Percentiles rank a stretch among this genome's conserved stretches.
These are phyloP conservation scores for Drosophila elegans DNA, from an alignment of 1,140 invertebrate species.

Conservation along the genomic window DNA sequence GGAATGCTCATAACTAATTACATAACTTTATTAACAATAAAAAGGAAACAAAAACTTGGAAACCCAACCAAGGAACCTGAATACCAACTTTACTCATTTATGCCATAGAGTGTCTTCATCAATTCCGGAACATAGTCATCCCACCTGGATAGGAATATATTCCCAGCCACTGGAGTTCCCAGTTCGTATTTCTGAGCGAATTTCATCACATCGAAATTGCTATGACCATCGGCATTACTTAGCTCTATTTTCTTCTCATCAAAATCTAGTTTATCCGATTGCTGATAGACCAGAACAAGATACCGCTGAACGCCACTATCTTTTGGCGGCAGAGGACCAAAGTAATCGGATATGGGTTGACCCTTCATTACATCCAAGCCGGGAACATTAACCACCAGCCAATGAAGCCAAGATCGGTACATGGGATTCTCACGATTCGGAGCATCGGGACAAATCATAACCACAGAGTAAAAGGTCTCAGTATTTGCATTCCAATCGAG, in stretches of 20 bases:
- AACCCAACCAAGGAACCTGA: constrained; percentile 20
- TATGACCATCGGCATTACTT: constrained; percentile 89
- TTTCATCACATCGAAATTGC: constrained; percentile 90
- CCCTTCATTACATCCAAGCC: constrained; percentile 90
- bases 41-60: not conserved
- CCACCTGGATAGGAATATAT: constrained; percentile 94
- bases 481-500: constrained; percentile 88
- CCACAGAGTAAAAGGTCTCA: constrained; percentile 89
- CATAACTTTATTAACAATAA: constrained; percentile 11
- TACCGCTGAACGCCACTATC: constrained; percentile 95
- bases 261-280: constrained; percentile 84
- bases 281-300: constrained; percentile 94
- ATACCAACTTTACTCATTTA: constrained; percentile 34
- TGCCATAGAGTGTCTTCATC: constrained; percentile 60
- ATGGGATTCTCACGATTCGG: constrained; percentile 91
- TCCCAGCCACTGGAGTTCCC: constrained; percentile 92
- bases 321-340: constrained; percentile 93
- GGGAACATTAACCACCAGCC: constrained; percentile 96
- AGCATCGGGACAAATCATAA: constrained; percentile 86
- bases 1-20: constrained; percentile 38
- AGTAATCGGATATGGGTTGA: constrained; percentile 91
- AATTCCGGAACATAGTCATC: constrained; percentile 93
- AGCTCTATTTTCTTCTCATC: constrained; percentile 85
- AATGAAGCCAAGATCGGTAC: constrained; percentile 95
- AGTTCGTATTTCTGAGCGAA: constrained; percentile 90